Conservation (phyloP, 1,140 invertebrate genomes). For the Neocloeon triangulifer region DNA sequence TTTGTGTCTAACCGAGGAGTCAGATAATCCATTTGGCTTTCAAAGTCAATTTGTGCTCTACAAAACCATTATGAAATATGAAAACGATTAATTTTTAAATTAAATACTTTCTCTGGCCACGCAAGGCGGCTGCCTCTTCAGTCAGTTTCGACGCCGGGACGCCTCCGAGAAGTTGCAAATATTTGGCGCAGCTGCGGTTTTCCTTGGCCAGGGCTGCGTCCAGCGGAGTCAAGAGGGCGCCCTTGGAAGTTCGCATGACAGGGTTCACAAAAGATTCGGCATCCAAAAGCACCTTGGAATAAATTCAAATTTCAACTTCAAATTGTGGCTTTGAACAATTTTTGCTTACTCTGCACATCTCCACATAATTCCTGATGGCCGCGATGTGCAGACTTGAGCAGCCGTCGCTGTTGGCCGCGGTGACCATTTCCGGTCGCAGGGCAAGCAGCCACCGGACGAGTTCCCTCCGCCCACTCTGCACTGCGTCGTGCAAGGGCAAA, state of each 20-base stretch:
- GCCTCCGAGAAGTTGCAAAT: conserved; percentile 76
- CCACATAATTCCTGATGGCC: conserved; percentile 80
- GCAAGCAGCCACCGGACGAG: conserved; percentile 66
- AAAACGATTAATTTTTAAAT: no score
- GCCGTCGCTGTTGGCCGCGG: conserved; percentile 79
- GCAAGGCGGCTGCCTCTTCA: conserved; percentile 12
- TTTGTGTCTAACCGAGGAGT: no score
- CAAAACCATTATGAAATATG: no score
- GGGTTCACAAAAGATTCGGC: conserved; percentile 59
- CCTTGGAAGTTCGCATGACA: conserved; percentile 57
- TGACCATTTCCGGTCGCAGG: conserved; percentile 58
- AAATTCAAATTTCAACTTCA: background rate
- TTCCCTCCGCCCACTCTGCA: conserved; percentile 71
- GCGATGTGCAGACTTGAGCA: conserved; percentile 83
- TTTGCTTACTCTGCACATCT: conserved; percentile 57
- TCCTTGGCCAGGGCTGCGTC: conserved; percentile 73
- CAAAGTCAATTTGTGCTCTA: no score
- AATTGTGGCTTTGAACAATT: background rate
- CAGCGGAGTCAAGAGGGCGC: conserved; percentile 62
- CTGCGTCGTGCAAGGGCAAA: conserved; percentile 83
- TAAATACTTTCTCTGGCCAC: conserved; percentile 14
- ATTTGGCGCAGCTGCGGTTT: conserved; percentile 73
- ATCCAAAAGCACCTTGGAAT: conserved; percentile 42
- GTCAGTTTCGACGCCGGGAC: conserved; percentile 45
- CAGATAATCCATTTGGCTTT: no score